Evolutionary conservation across 2,113 vertebrate genomes (phyloP).

Genomic region (Dipodomys spectabilis): DNA sequence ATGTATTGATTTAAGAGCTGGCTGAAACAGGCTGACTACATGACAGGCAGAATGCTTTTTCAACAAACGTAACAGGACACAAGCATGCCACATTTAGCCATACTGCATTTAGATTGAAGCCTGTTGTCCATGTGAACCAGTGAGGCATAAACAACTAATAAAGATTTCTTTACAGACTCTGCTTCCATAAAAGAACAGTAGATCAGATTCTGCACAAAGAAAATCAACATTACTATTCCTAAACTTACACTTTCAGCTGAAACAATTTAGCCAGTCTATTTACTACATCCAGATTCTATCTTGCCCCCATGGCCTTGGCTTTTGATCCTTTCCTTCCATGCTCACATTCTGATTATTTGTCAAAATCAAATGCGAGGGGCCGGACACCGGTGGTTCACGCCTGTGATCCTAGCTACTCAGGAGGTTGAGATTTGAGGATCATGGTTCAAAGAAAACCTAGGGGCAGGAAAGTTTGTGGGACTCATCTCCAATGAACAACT

Average conservation of each 20-base stretch:
- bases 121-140: not conserved
- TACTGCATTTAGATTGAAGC: not conserved
- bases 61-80: slow-evolving; percentile 34
- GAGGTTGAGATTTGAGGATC: too few relatives aligned
- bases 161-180: slow-evolving; percentile 44
- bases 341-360: not conserved
- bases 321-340: not conserved
- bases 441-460: too few relatives aligned
- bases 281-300: not conserved
- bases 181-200: slow-evolving; percentile 27
- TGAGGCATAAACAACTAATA: slow-evolving; percentile 40
- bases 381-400: too few relatives aligned
- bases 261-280: not conserved
- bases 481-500: too few relatives aligned
- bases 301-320: not conserved
- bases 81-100: not conserved
- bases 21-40: slow-evolving; percentile 3
- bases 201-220: not conserved
- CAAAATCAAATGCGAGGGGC: not conserved
- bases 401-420: too few relatives aligned
- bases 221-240: slow-evolving; percentile 35
- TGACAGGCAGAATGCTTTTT: slow-evolving; percentile 52
- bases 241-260: slow-evolving; percentile 22
- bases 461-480: too few relatives aligned
- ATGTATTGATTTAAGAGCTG: slow-evolving; percentile 71